phyloP scores from a whole-genome alignment of 2,888 invertebrate genomes.

The Orchesella flavescens region DNA sequence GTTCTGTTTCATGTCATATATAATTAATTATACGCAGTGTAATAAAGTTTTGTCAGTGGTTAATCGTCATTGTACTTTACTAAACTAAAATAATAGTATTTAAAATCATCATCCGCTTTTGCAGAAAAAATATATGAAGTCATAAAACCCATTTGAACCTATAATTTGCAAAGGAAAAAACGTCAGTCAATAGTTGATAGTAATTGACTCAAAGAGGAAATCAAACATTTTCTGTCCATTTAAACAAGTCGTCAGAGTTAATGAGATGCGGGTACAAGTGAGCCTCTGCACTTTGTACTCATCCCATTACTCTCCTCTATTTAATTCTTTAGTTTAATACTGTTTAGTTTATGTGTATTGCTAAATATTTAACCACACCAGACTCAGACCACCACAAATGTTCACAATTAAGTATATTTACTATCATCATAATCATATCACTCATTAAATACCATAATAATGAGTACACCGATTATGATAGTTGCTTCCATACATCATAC shows the following conservation, averaged over 20 bases:
- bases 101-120: background rate
- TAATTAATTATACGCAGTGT: too few relatives aligned
- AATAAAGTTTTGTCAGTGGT: too few relatives aligned
- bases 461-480: too few relatives aligned
- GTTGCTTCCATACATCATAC: too few relatives aligned
- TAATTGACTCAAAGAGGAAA: too few relatives aligned
- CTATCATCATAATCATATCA: background rate
- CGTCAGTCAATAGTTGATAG: too few relatives aligned
- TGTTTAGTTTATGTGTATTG: background rate
- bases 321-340: background rate
- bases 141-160: background rate
- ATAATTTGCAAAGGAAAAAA: background rate
- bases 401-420: background rate
- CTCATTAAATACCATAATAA: background rate
- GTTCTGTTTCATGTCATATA: conserved; percentile 58
- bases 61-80: background rate
- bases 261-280: background rate
- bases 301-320: background rate
- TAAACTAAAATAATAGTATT: background rate
- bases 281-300: conserved; percentile 17
- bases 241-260: background rate
- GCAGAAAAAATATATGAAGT: background rate
- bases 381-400: background rate
- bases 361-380: conserved; percentile 1
- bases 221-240: background rate